Percentiles rank a stretch among this genome's conserved stretches.
phyloP scores from a whole-genome alignment of 92 coral and sea anemone species.

The Bergia puertoricense region DNA sequence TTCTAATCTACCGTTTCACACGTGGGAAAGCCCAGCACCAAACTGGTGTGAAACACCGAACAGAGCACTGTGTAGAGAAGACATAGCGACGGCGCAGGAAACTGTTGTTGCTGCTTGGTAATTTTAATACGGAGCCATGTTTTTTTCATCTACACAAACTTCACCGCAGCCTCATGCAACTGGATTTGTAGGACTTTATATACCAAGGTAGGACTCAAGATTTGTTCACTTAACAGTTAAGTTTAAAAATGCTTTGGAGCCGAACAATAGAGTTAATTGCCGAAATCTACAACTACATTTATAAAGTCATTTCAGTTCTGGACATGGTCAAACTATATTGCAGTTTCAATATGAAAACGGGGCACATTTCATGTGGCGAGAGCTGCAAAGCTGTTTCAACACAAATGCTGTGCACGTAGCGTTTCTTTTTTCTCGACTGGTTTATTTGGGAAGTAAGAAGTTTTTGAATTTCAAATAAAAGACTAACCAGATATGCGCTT shows the following conservation, averaged over 20 bases:
- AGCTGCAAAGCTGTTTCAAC: too few relatives aligned
- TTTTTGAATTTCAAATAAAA: too few relatives aligned
- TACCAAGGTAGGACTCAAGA: neutral
- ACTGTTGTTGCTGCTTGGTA: neutral
- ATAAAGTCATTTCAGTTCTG: too few relatives aligned
- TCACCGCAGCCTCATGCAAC: neutral
- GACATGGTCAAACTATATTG: too few relatives aligned
- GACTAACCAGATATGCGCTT: too few relatives aligned
- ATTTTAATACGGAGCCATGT: neutral
- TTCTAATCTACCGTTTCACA: conserved; percentile 65
- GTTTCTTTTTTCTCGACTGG: too few relatives aligned
- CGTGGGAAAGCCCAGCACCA: conserved; percentile 41
- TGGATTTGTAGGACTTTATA: neutral
- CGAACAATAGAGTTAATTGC: neutral
- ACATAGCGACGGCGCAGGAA: conserved; percentile 12
- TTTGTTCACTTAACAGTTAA: neutral
- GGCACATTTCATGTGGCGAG: too few relatives aligned
- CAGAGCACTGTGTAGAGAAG: neutral
- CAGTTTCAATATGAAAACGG: too few relatives aligned
- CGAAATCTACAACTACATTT: neutral
- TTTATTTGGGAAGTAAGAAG: too few relatives aligned
- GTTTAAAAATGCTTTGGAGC: neutral
- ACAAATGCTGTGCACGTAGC: too few relatives aligned
- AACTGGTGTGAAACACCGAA: conserved; percentile 18
- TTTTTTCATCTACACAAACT: neutral